Percentiles rank a stretch among this genome's conserved stretches.
Evolutionary conservation across 1,140 invertebrate species (phyloP).

Genomic region (Drosophila funebris): DNA sequence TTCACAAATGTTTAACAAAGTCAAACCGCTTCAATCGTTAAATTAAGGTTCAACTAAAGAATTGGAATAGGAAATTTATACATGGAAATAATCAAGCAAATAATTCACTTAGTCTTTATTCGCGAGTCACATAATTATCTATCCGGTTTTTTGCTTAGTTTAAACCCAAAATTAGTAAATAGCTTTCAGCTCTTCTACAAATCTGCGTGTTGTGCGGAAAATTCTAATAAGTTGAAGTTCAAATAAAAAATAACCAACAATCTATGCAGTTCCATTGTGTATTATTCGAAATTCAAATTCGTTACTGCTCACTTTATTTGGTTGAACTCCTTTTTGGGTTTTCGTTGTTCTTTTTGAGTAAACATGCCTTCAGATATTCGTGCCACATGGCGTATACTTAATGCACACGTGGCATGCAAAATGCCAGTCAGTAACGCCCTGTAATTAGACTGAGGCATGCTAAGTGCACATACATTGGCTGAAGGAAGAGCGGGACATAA

Average conservation of each 20-base stretch:
- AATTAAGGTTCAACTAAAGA: too few species aligned
- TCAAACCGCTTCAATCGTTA: too few species aligned
- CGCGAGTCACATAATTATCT: neutral
- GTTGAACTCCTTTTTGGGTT: neutral
- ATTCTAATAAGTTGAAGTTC: conserved; percentile 7
- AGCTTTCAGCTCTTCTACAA: neutral
- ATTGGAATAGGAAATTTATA: too few species aligned
- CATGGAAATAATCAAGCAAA: neutral
- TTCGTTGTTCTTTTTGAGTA: conserved; percentile 30
- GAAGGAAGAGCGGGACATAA: neutral
- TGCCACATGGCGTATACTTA: conserved; percentile 55
- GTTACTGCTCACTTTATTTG: conserved; percentile 47
- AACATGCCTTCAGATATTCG: conserved; percentile 64
- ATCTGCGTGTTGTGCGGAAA: conserved; percentile 29
- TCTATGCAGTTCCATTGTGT: conserved; percentile 29
- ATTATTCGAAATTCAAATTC: conserved; percentile 18
- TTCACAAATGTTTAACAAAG: too few species aligned
- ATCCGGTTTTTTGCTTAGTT: conserved; percentile 9
- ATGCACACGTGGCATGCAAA: conserved; percentile 72
- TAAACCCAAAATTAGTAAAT: conserved; percentile 9
- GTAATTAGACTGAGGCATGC: conserved; percentile 75
- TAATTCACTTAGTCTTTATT: too few species aligned
- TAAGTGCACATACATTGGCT: conserved; percentile 46
- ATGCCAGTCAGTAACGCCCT: conserved; percentile 73
- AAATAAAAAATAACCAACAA: conserved; percentile 25